Evolutionary conservation across 2,888 invertebrate species (phyloP).

Genomic region (Panopea generosa): DNA sequence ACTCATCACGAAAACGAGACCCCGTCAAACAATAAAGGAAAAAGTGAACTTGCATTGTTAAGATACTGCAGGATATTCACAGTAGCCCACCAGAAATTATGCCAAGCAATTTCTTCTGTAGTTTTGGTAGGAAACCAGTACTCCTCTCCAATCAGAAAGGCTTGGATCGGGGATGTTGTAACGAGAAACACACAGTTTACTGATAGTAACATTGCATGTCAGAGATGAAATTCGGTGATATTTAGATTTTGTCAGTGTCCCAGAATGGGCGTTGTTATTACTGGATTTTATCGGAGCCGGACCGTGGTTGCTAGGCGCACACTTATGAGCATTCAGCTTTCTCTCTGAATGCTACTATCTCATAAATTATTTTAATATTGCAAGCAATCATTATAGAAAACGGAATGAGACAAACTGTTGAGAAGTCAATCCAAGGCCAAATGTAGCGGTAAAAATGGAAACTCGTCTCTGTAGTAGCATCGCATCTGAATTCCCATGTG

Average conservation of each 20-base stretch:
- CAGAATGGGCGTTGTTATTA: neutral
- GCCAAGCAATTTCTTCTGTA: slow-evolving; percentile 53
- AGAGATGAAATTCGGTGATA: slow-evolving; percentile 54
- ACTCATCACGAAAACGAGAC: slow-evolving; percentile 71
- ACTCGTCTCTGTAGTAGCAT: slow-evolving; percentile 17
- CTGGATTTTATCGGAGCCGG: neutral
- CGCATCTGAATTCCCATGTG: slow-evolving; percentile 51
- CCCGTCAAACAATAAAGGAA: slow-evolving; percentile 78
- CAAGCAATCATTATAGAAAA: slow-evolving; percentile 73
- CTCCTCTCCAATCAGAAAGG: slow-evolving; percentile 72
- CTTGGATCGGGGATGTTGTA: slow-evolving; percentile 74
- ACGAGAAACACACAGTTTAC: slow-evolving; percentile 73
- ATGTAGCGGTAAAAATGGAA: slow-evolving; percentile 45
- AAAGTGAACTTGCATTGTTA: slow-evolving; percentile 76
- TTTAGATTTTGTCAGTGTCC: neutral
- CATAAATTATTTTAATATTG: slow-evolving; percentile 71
- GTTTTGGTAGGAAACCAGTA: slow-evolving; percentile 57
- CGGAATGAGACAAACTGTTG: slow-evolving; percentile 71
- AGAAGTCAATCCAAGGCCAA: slow-evolving; percentile 79
- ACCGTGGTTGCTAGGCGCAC: neutral
- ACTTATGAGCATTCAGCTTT: slow-evolving; percentile 49
- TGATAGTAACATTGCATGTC: slow-evolving; percentile 71
- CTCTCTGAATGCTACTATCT: slow-evolving; percentile 58
- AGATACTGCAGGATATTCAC: slow-evolving; percentile 77
- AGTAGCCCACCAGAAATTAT: slow-evolving; percentile 73